Evolutionary conservation across 1,140 invertebrate genomes (phyloP), one percentile per base, ranked within the genome.

Genomic region (Argopecten irradians): DNA sequence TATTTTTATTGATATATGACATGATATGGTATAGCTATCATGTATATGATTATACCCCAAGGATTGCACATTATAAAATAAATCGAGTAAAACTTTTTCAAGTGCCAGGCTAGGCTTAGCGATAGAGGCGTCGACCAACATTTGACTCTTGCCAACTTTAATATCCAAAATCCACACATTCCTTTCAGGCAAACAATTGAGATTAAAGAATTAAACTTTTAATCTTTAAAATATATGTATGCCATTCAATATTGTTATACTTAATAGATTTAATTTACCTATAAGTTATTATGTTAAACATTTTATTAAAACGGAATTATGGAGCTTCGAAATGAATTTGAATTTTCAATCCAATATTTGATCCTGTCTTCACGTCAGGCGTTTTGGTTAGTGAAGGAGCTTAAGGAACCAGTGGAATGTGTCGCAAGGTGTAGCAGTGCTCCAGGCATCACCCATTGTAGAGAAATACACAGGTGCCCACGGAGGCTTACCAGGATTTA

Each of bases 71-170:
- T 39, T 39, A n/a, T 39, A 39, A 8, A 8, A 39, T 39, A 39
- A 39, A 39, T 39, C 36, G 36, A 39, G 36, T 13, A 8, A 55
- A 55, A 55, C 22, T n/a, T 22, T 28, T 71, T 71, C 55, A 28
- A 71, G 55, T 71, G 55, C 28, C n/a, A n/a, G 55, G 22, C n/a
- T 28, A 16, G 16, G 8, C 8, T 71, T 28, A n/a, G n/a, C 43
- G 22, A 16, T 71, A 71, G 13, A 71, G 55, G 55, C 22, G 55
- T 71, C 55, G 55, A 71, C 55, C 55, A 71, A 28, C 55, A 22
- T 71, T 71, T 71, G 55, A 71, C 55, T 71, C 55, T 71, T 71
- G 55, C 55, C 55, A 71, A 71, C 55, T 71, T 71, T 71, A 71
- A 71, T 22, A 71, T 71, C 55, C 55, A 5, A 16, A 71, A 71